Conservation (phyloP, 2,113 vertebrate species). For the Edolisoma coerulescens region DNA sequence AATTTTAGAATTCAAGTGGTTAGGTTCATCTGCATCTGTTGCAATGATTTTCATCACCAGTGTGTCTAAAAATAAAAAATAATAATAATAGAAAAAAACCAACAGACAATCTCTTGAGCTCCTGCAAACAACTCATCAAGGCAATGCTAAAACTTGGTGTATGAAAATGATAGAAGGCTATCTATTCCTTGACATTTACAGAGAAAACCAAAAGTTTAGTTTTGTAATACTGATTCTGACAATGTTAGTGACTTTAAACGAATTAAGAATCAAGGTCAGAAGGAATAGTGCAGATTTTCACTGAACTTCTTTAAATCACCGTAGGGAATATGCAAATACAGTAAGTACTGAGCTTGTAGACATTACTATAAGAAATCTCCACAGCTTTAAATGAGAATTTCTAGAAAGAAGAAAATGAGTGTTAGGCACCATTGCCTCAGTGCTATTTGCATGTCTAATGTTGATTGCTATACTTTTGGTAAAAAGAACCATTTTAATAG, state of each 20-base stretch:
- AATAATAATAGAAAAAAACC: background rate
- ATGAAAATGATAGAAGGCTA: background rate
- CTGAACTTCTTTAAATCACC: background rate
- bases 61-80: slow-evolving; percentile 72
- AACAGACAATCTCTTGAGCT: background rate
- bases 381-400: background rate
- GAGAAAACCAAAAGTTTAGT: background rate
- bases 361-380: background rate
- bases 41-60: slow-evolving; percentile 82
- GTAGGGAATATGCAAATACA: background rate
- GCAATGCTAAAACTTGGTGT: background rate
- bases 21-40: slow-evolving; percentile 82
- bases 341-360: background rate
- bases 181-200: background rate
- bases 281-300: background rate
- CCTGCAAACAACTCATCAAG: background rate
- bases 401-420: background rate
- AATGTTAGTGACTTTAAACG: background rate
- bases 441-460: background rate
- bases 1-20: slow-evolving; percentile 74
- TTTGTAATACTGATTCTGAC: background rate
- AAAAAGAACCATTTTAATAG: background rate
- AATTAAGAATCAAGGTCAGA: background rate
- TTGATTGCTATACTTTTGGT: background rate
- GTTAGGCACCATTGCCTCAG: background rate